A percentile compares a stretch with the other conserved stretches of the same genome.
phyloP scores from a whole-genome alignment of 2,797 vertebrate species.

The Cercopithecus mitis region DNA sequence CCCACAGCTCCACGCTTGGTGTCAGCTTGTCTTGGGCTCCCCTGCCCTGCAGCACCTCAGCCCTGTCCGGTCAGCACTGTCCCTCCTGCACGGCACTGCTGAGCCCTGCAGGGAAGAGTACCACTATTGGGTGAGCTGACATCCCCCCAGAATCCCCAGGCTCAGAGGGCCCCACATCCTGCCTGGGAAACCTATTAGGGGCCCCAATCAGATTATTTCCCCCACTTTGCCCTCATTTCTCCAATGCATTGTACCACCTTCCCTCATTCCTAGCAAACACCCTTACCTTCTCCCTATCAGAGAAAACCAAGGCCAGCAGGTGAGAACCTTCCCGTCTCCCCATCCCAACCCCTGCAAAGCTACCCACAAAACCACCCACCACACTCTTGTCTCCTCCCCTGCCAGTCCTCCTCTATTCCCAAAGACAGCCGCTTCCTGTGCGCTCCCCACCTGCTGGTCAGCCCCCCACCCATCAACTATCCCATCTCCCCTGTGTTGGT shows the following conservation, averaged over 20 bases:
- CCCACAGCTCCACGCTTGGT: not conserved
- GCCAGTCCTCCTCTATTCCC: not conserved
- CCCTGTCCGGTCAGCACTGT: not conserved
- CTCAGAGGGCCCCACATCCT: not conserved
- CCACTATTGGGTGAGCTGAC: rapidly evolving
- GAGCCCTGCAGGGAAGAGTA: not conserved
- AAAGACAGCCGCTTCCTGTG: not conserved
- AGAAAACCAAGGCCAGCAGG: not conserved
- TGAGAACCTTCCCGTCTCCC: not conserved
- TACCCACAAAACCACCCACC: not conserved
- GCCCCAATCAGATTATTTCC: rapidly evolving
- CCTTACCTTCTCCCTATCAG: not conserved
- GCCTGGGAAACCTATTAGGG: not conserved
- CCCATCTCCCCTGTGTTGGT: not conserved
- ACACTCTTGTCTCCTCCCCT: rapidly evolving
- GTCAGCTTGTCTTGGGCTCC: rapidly evolving
- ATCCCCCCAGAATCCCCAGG: not conserved
- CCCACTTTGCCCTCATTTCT: not conserved
- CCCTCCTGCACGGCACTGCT: not conserved
- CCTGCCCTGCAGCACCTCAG: not conserved
- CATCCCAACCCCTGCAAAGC: not conserved
- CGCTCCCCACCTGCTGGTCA: not conserved
- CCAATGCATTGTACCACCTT: too few relatives aligned
- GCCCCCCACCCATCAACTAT: not conserved
- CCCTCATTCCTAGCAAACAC: not conserved